A percentile compares a stretch with the other conserved stretches of the same genome.
Conservation (phyloP, 1,140 invertebrate genomes). For the Drosophila nannoptera region DNA sequence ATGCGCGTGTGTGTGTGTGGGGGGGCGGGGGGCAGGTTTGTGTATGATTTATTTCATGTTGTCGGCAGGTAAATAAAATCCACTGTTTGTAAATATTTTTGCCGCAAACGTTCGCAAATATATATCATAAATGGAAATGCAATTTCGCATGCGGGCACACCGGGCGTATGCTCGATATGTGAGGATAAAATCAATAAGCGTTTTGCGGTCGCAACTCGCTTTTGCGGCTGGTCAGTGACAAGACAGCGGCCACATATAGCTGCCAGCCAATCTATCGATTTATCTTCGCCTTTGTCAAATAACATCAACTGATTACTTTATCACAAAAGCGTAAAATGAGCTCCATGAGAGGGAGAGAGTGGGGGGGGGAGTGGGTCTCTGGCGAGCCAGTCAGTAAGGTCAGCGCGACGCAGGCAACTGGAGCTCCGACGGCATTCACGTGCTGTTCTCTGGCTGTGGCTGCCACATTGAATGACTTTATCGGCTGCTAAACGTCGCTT, state of each 20-base stretch:
- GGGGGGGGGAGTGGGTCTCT: too few relatives aligned
- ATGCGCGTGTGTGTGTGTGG: constrained; percentile 14
- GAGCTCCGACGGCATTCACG: constrained; percentile 54
- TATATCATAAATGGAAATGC: constrained; percentile 23
- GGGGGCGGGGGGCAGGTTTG: neutral
- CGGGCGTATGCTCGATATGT: constrained; percentile 39
- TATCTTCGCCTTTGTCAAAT: constrained; percentile 55
- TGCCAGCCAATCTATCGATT: constrained; percentile 54
- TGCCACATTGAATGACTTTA: constrained; percentile 71
- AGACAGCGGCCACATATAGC: constrained; percentile 35
- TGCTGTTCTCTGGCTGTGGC: constrained; percentile 46
- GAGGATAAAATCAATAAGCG: constrained; percentile 57
- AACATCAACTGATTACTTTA: constrained; percentile 77
- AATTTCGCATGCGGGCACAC: constrained; percentile 23
- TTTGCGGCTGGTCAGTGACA: constrained; percentile 49
- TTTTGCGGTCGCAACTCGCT: constrained; percentile 44
- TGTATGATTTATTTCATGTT: constrained; percentile 43
- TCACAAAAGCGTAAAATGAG: constrained; percentile 75
- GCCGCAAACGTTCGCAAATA: constrained; percentile 41
- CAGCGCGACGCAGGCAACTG: neutral
- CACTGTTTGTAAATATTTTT: constrained; percentile 62
- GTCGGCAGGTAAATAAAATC: constrained; percentile 59
- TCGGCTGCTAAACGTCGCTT: constrained; percentile 76
- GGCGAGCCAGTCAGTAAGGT: neutral
- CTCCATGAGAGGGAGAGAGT: too few relatives aligned